These are phyloP conservation scores for Rotaria macrura DNA, from an alignment of 2,888 invertebrate genomes.

Conservation along the genomic window DNA sequence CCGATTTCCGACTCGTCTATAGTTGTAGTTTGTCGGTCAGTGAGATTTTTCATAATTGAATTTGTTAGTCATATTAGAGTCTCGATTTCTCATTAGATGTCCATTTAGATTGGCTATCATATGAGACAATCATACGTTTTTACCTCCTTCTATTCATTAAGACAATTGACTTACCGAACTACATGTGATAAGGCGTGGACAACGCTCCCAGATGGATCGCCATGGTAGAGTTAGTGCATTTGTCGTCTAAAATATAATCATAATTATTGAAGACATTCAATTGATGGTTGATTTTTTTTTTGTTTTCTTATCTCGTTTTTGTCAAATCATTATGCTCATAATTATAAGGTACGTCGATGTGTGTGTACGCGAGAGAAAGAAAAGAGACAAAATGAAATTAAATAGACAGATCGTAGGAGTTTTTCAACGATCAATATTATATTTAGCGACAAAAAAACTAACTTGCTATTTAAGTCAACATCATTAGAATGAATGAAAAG, in stretches of 20 bases:
- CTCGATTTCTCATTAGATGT: background rate
- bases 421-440: background rate
- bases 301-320: background rate
- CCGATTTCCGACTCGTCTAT: background rate
- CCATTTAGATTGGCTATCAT: background rate
- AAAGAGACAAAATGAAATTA: background rate
- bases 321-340: background rate
- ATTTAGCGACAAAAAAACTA: background rate
- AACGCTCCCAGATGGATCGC: background rate
- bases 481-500: background rate
- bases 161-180: background rate
- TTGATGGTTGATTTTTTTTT: background rate
- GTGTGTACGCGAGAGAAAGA: no score
- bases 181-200: background rate
- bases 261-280: background rate
- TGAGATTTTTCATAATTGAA: background rate
- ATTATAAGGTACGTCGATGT: background rate
- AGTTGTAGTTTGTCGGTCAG: constrained; percentile 1
- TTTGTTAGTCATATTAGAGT: background rate
- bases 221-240: background rate
- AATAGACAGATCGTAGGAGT: background rate
- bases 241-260: constrained; percentile 3
- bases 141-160: background rate
- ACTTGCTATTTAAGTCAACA: background rate
- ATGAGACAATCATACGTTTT: background rate